Percentiles rank a stretch among this genome's conserved stretches.
Conservation (phyloP, 2,888 invertebrate genomes). For the Poecilobothrus nobilitatus region DNA sequence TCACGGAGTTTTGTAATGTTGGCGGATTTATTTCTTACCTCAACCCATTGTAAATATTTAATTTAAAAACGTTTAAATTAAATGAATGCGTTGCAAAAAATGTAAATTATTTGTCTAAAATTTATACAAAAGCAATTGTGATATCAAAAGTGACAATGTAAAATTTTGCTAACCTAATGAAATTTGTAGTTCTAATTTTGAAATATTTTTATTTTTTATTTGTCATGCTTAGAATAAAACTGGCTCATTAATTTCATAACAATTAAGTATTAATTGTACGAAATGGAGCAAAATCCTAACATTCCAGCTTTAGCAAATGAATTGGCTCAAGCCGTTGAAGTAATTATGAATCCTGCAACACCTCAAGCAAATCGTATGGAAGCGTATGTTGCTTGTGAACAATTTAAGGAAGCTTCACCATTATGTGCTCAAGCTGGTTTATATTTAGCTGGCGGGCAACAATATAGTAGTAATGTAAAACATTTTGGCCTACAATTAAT, state of each 20-base stretch:
- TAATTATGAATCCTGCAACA: slow-evolving; percentile 72
- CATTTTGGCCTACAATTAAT: slow-evolving; percentile 89
- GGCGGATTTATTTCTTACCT: not conserved
- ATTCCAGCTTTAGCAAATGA: slow-evolving; percentile 54
- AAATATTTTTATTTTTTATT: not conserved
- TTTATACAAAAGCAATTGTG: too few relatives aligned
- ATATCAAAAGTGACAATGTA: too few relatives aligned
- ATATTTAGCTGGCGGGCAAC: slow-evolving; percentile 64
- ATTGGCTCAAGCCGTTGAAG: slow-evolving; percentile 69
- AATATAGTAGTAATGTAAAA: slow-evolving; percentile 68
- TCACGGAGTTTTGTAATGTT: not conserved
- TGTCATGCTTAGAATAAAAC: not conserved
- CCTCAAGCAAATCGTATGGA: slow-evolving; percentile 67
- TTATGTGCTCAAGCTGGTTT: slow-evolving; percentile 82
- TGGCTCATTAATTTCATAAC: not conserved
- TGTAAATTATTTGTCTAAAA: too few relatives aligned
- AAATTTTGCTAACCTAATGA: not conserved
- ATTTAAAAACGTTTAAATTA: too few relatives aligned
- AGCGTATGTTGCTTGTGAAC: slow-evolving; percentile 77
- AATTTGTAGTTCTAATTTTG: not conserved
- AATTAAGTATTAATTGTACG: not conserved
- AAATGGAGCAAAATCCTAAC: slow-evolving; percentile 37
- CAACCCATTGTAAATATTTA: too few relatives aligned
- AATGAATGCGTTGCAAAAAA: too few relatives aligned
- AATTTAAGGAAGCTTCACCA: slow-evolving; percentile 59